Conservation (phyloP, 1,140 invertebrate genomes). For the Drosophila malerkotliana region DNA sequence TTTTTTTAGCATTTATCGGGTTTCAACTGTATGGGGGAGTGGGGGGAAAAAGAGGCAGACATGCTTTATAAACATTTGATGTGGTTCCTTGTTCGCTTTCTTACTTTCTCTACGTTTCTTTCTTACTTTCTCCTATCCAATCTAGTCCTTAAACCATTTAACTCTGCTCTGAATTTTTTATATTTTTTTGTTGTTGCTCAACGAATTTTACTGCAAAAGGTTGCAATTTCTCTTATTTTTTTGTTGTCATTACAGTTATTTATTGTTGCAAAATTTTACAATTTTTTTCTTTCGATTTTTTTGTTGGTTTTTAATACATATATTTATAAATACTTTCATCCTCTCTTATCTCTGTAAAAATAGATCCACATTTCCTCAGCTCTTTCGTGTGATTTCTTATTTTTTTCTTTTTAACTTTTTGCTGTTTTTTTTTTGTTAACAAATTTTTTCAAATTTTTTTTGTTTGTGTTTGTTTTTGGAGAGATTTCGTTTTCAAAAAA, state of each 20-base stretch:
- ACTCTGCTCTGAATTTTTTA: conserved; percentile 40
- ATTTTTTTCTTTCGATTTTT: conserved; percentile 69
- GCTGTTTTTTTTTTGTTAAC: conserved; percentile 71
- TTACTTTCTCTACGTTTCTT: conserved; percentile 11
- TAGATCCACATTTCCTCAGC: conserved; percentile 69
- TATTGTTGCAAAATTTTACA: conserved; percentile 70
- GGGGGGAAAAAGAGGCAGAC: conserved; percentile 45
- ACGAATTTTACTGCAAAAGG: conserved; percentile 44
- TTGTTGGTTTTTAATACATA: conserved; percentile 63
- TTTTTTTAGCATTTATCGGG: conserved; percentile 24
- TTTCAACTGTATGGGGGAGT: conserved; percentile 18
- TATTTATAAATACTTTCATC: conserved; percentile 77
- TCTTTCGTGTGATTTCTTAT: conserved; percentile 50
- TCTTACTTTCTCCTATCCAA: conserved; percentile 13
- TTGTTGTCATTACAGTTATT: conserved; percentile 54
- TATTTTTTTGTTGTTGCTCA: conserved; percentile 65
- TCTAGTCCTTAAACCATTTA: conserved; percentile 13
- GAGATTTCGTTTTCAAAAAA: conserved; percentile 79
- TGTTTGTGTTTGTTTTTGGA: conserved; percentile 57
- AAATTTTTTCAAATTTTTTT: conserved; percentile 73
- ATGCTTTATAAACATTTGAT: conserved; percentile 65
- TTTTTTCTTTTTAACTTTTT: conserved; percentile 36
- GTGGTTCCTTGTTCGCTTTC: conserved; percentile 70
- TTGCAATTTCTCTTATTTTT: conserved; percentile 24
- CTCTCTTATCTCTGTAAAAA: conserved; percentile 71